A percentile compares a stretch with the other conserved stretches of the same genome.
Conservation (phyloP, 2,113 vertebrate species). For the Macroglossus sobrinus region DNA sequence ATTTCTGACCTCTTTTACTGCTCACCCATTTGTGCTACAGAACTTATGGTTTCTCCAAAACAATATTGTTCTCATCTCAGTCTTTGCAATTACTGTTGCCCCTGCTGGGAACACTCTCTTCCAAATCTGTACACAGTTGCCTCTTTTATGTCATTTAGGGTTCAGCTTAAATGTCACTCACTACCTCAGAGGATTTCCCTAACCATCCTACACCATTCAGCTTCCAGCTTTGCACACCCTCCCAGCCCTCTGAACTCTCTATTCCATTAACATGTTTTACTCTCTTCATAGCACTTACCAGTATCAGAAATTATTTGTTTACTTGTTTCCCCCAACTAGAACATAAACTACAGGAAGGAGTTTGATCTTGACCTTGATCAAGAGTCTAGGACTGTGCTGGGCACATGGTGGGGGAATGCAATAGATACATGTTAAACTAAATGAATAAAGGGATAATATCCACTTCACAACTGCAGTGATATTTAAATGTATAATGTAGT, state of each 20-base stretch:
- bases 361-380: conserved; percentile 10
- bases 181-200: not conserved
- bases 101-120: not conserved
- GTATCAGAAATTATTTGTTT: not conserved
- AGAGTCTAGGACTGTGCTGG: not conserved
- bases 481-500: not conserved
- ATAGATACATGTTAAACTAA: not conserved
- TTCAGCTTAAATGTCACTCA: not conserved
- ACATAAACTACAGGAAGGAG: not conserved
- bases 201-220: not conserved
- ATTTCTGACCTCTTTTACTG: not conserved
- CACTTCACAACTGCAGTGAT: not conserved
- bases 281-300: not conserved
- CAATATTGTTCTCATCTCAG: not conserved
- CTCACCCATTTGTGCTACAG: not conserved
- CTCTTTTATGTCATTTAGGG: not conserved
- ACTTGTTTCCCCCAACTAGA: not conserved
- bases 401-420: not conserved
- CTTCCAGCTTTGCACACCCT: not conserved
- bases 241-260: not conserved
- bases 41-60: not conserved
- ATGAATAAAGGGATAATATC: not conserved
- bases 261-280: not conserved
- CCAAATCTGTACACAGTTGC: not conserved
- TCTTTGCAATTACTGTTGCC: not conserved